Percentiles rank a stretch among this genome's conserved stretches.
Conservation (phyloP, 2,888 invertebrate species). For the Cephus sareptanus region DNA sequence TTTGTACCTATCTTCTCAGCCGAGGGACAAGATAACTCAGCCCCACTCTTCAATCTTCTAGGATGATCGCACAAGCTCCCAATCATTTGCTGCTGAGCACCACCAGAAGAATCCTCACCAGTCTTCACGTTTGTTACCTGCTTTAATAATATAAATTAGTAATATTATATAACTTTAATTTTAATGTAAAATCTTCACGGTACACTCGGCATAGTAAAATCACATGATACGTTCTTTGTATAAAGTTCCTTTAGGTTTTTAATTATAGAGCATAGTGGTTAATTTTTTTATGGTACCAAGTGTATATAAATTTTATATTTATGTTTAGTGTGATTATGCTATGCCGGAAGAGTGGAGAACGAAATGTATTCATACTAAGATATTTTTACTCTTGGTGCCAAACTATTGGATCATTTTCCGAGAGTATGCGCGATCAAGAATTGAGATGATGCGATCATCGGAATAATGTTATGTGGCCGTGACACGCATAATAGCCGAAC, state of each 20-base stretch:
- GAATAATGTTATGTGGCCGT: constrained; percentile 31
- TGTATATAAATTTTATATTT: neutral
- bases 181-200: neutral
- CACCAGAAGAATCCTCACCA: neutral
- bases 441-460: neutral
- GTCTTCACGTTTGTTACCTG: neutral
- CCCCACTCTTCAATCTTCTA: neutral
- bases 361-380: neutral
- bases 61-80: neutral
- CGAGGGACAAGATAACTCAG: constrained; percentile 5
- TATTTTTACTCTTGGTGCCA: neutral
- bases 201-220: neutral
- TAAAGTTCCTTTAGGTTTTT: neutral
- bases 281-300: neutral
- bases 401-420: neutral
- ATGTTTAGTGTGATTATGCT: neutral
- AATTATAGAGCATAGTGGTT: neutral
- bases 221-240: neutral
- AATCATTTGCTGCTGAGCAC: neutral
- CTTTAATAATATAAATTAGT: neutral
- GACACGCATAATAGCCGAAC: constrained; percentile 33
- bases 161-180: neutral
- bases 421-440: neutral
- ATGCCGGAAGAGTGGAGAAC: neutral
- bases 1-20: constrained; percentile 34